These are phyloP conservation scores for Drosophila sturtevanti DNA, from an alignment of 1,140 invertebrate genomes.

Conservation along the genomic window DNA sequence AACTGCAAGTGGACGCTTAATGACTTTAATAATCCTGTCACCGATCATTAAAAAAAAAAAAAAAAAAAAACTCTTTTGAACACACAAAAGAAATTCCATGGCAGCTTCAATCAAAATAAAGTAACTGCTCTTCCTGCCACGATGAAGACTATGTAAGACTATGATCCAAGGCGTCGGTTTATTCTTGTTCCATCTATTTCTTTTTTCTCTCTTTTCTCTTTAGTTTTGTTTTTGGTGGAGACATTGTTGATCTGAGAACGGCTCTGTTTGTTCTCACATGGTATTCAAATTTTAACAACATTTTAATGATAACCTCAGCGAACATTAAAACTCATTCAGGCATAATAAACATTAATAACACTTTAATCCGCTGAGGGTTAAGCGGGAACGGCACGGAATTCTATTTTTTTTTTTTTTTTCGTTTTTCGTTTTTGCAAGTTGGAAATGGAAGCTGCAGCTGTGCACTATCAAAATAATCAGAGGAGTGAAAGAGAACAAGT, in stretches of 20 bases:
- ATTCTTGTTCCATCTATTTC: background rate
- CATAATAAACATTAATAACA: slow-evolving; percentile 82
- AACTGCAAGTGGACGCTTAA: slow-evolving; percentile 60
- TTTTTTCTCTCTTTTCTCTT: background rate
- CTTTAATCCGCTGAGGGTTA: slow-evolving; percentile 66
- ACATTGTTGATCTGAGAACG: slow-evolving; percentile 41
- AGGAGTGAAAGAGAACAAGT: slow-evolving; percentile 12
- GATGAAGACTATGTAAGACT: slow-evolving; percentile 1
- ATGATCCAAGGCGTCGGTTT: background rate
- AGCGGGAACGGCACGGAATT: slow-evolving; percentile 12
- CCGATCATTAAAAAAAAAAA: slow-evolving; percentile 81
- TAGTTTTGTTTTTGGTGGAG: background rate
- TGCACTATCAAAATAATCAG: slow-evolving; percentile 80
- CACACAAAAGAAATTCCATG: slow-evolving; percentile 81
- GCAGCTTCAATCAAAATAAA: slow-evolving; percentile 81
- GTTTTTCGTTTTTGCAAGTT: too few species aligned
- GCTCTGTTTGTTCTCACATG: slow-evolving; percentile 63
- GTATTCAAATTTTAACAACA: slow-evolving; percentile 82
- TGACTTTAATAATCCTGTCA: slow-evolving; percentile 82
- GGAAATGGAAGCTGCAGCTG: slow-evolving; percentile 53
- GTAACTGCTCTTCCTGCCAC: slow-evolving; percentile 74
- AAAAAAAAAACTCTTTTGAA: slow-evolving; percentile 70
- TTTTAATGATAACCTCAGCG: slow-evolving; percentile 80
- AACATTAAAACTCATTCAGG: slow-evolving; percentile 81
- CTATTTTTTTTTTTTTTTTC: too few species aligned